phyloP scores from a whole-genome alignment of 2,113 vertebrate genomes.

The Nothocercus nigrocapillus region DNA sequence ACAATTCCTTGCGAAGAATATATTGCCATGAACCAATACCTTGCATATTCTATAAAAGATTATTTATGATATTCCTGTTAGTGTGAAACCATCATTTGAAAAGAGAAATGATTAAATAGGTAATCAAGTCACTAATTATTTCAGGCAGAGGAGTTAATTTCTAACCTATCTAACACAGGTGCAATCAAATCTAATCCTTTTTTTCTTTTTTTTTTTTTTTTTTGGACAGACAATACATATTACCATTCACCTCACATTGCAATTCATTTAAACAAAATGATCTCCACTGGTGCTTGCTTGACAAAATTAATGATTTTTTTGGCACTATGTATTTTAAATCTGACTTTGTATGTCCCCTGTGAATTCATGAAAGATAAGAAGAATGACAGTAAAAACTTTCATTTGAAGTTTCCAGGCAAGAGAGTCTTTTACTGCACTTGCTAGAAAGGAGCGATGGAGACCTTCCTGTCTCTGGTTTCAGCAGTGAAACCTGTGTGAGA shows the following conservation, averaged over 20 bases:
- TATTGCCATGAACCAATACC: neutral
- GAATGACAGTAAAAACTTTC: neutral
- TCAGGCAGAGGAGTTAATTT: constrained; percentile 49
- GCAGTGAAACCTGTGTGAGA: neutral
- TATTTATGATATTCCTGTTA: neutral
- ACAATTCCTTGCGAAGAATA: neutral
- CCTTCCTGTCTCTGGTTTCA: neutral
- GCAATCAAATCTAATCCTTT: constrained; percentile 28
- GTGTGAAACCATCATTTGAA: constrained; percentile 11
- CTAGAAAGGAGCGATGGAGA: neutral
- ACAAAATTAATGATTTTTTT: neutral
- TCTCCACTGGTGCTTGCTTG: neutral
- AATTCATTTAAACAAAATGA: neutral
- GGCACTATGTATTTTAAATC: neutral
- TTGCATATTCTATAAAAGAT: neutral
- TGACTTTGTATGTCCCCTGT: neutral
- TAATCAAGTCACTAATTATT: constrained; percentile 46
- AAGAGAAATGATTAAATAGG: constrained; percentile 32
- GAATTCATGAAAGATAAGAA: neutral
- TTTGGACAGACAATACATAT: neutral
- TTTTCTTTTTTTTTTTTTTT: neutral
- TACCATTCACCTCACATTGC: neutral
- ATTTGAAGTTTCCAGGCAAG: neutral
- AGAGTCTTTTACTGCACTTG: neutral
- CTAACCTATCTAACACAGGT: neutral